Base-by-base conservation (phyloP, 2,888 invertebrate species). In the Stegana nigrithorax region DNA sequence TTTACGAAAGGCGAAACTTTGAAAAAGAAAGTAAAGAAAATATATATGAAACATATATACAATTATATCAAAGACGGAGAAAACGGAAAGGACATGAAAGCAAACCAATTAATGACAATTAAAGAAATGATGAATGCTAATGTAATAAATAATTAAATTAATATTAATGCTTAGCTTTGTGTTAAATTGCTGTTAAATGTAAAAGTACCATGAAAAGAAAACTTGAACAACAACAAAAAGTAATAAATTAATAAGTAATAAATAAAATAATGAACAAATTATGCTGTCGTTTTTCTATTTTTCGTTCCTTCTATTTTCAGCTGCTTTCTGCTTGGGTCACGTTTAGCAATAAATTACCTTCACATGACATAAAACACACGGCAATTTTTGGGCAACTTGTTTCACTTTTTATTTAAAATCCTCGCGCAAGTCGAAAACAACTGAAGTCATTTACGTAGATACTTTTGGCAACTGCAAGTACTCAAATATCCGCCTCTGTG, bases 181-280 rank as follows among this genome's bases (percentile, higher is more conserved):
- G 84, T 85, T 84, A 81, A 82, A 81, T 85, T 83, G 84, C 84
- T 84, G 84, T 85, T 85, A 80, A 84, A 84, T 84, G 82, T 84
- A 83, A 82, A 82, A 83, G 78, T 81, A 79, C 71, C 69, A 73
- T 71, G 69, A 73, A 73, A 65, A 69, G 70, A 73, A 73, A 66
- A 62, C 64, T 60, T 73, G 65, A 25, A 66, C 21, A 44, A 23
- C 17, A 57, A 50, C n/a, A 17, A 57, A 50, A 36, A 60, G 19
- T 53, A 42, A n/a, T 42, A 26, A 57, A 42, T 25, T 26, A 25
- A 27, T 17, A 42, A 42, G 27, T 39, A 56, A 56, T 42, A 25
- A 56, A 56, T 23, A 26, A 58, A 62, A 62, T 29, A 62, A 58
- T 56, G 47, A 47, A 57, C 23, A 61, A 61, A 47, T 61, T 56